Evolutionary conservation across 1,140 invertebrate species (phyloP), one percentile per base, ranked within the genome.

Genomic region (Carposina sasakii): DNA sequence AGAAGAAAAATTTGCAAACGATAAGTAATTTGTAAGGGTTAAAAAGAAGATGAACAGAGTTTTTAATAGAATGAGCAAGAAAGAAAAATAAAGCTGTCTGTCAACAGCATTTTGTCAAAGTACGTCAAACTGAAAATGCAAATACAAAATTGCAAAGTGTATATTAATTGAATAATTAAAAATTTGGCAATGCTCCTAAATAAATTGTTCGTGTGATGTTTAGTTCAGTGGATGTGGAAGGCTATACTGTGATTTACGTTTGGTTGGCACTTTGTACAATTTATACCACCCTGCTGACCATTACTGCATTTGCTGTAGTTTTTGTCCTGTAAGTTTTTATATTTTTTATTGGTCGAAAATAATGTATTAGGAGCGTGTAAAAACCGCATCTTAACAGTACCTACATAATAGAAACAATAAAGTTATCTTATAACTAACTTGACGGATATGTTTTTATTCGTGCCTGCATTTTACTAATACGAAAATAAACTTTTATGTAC

Each of bases 281-380:
- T 9, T 78, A 78, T 21, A 61, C 70, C 5, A 63, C 61, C 3
- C 43, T 78, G 22, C 46, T 78, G 16, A 56, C 68, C 4, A 12
- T 68, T n/a, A 78, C 71, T 5, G 64, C 63, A 3, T 40, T 74
- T 5, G 49, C 48, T 26, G 63, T 75, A 3, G 49, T 71, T 9
- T 71, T 54, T 54, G 39, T 70, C 36, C 16, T 72, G 75, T 76
- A 65, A 78, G 72, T 74, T 52, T 53, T 21, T 52, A 42, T n/a
- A n/a, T n/a, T n/a, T n/a, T n/a, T n/a, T n/a, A n/a, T n/a, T n/a
- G n/a, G n/a, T n/a, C n/a, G n/a, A n/a, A n/a, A n/a, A n/a, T n/a
- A n/a, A n/a, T n/a, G n/a, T n/a, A n/a, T n/a, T n/a, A n/a, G n/a
- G n/a, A n/a, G n/a, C n/a, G n/a, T n/a, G n/a, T n/a, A n/a, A n/a